phyloP scores from a whole-genome alignment of 2,797 vertebrate genomes.

The Clarias laeviceps region DNA sequence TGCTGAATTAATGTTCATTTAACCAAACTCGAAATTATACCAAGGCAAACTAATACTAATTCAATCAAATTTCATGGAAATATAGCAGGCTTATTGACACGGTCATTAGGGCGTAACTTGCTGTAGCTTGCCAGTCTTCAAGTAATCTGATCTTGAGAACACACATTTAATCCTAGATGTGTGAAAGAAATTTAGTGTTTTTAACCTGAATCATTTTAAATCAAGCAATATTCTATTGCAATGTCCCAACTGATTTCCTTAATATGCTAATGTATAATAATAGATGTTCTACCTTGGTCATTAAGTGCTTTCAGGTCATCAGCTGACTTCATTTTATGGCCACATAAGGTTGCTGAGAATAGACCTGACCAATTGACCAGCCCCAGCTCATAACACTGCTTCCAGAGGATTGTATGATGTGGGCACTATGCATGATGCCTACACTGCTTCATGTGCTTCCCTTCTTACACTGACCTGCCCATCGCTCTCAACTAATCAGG shows the following conservation, averaged over 20 bases:
- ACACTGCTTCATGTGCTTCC: too few relatives aligned
- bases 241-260: neutral
- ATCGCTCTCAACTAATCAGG: too few relatives aligned
- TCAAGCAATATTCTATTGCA: neutral
- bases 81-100: neutral
- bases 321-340: too few relatives aligned
- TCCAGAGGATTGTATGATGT: too few relatives aligned
- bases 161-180: neutral
- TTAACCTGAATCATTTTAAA: neutral
- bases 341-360: too few relatives aligned
- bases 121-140: neutral
- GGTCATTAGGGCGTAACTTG: neutral
- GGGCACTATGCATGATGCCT: too few relatives aligned
- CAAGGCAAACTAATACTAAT: too few relatives aligned
- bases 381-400: too few relatives aligned
- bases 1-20: neutral
- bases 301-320: too few relatives aligned
- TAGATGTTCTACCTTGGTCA: too few relatives aligned
- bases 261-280: neutral
- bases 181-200: neutral
- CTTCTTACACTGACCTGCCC: too few relatives aligned
- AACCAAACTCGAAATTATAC: neutral
- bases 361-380: too few relatives aligned
- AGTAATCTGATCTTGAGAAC: neutral
- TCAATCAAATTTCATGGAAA: neutral